Evolutionary conservation across 1,140 invertebrate species (phyloP).

Genomic region (Aphelenchoides besseyi): DNA sequence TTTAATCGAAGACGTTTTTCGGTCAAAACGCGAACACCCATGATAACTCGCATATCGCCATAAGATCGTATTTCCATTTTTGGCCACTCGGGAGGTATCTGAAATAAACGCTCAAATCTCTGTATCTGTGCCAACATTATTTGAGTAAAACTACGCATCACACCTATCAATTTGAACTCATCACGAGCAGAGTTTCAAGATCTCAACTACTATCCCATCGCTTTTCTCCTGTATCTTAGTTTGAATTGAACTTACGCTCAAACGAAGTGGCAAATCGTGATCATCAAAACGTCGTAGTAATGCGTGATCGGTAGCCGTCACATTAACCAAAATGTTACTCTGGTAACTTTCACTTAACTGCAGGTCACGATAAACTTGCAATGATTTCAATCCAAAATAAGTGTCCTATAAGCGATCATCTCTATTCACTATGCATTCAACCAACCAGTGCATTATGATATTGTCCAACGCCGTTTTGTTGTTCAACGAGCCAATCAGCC

Average conservation of each 20-base stretch:
- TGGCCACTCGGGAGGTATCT: conserved; percentile 22
- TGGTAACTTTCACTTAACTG: not conserved
- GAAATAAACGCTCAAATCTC: conserved; percentile 26
- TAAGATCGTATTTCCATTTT: conserved; percentile 19
- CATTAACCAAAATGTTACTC: not conserved
- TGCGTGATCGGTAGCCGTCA: not conserved
- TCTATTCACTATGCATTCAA: conserved; percentile 10
- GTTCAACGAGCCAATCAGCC: conserved; percentile 40
- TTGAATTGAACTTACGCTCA: conserved; percentile 21
- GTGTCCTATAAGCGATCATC: conserved; percentile 35
- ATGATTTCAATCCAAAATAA: conserved; percentile 37
- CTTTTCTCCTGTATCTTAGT: not conserved
- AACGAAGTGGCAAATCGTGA: conserved; percentile 33
- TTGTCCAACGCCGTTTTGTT: conserved; percentile 35
- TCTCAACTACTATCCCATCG: conserved; percentile 18
- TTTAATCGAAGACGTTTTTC: conserved; percentile 34
- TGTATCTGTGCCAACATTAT: no score
- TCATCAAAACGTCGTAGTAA: conserved; percentile 29
- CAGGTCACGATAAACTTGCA: conserved; percentile 2
- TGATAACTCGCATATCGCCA: conserved; percentile 29
- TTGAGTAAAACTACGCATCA: conserved; percentile 8
- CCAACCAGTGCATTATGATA: conserved; percentile 47
- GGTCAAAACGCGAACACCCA: conserved; percentile 47
- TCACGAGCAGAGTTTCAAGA: no score
- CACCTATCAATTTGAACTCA: no score